Conservation (phyloP, 2,888 invertebrate genomes). For the Tridacna crocea region DNA sequence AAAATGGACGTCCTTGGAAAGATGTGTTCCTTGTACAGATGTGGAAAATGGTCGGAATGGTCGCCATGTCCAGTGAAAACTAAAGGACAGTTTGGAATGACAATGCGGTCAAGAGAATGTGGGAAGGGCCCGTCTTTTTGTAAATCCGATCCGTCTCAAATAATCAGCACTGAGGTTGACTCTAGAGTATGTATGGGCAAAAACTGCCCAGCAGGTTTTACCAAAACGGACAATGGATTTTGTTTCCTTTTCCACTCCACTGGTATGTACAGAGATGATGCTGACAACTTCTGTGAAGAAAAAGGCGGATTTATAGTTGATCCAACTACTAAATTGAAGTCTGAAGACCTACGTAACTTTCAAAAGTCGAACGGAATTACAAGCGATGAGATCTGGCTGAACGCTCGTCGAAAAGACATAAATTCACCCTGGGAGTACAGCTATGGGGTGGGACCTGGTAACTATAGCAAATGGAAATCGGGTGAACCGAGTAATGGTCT, state of each 20-base stretch:
- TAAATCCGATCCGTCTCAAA: no score
- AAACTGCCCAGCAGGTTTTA: background rate
- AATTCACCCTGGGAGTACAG: conserved; percentile 14
- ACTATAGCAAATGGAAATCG: background rate
- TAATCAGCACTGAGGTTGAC: no score
- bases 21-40: no score
- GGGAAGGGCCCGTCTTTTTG: no score
- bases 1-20: background rate
- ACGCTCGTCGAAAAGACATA: background rate
- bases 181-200: background rate
- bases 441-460: background rate
- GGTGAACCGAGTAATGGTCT: background rate
- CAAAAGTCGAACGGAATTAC: background rate
- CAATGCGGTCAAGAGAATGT: no score
- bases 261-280: background rate
- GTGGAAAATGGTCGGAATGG: no score
- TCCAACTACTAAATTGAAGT: background rate
- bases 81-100: no score
- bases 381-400: background rate
- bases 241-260: background rate
- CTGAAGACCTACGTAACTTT: background rate
- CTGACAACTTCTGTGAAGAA: background rate
- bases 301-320: background rate
- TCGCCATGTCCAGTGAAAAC: no score
- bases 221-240: conserved; percentile 2